Base-by-base conservation (phyloP, 2,888 invertebrate genomes). In the Drosophila suboccidentalis region DNA sequence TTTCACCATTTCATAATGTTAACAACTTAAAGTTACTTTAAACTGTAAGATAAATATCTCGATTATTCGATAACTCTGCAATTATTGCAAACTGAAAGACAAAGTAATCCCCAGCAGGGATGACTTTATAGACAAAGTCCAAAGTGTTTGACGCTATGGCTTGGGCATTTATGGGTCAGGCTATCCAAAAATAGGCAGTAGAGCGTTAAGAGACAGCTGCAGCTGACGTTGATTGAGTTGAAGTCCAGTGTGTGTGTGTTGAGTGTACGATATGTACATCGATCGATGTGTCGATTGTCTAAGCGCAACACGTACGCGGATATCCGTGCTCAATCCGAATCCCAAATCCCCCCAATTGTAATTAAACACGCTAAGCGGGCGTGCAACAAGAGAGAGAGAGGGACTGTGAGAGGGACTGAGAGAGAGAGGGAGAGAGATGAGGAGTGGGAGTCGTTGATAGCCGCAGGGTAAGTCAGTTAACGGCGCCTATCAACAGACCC, bases 231-330 rank as follows among this genome's bases (percentile, higher is more conserved):
- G 71, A 77, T 60, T 63, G 77, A 53, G 68, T 39, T 53, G 10
- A 19, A 41, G 68, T 53, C 62, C 55, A 46, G 51, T 46, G 59
- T 49, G 54, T 46, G 22, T 32, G 55, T 29, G 54, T 34, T 26
- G 26, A 26, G 26, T 26, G 26, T 26, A 26, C 26, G 26, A 50
- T 50, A 11, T 29, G n/a, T 59, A 26, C 43, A 46, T 55, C 32
- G 44, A 51, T 59, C 32, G 44, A 6, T 50, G 59, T 68, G 6
- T 26, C 26, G 26, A 26, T 26, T 76, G 63, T 22, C 69, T 65
- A 86, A 81, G 87, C 87, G 69, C 65, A 63, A 75, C 90, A 90
- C 90, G 90, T 90, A 82, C 78, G 76, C 90, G 90, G 90, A 90
- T 90, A 80, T 90, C 90, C 90, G 90, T 82, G 82, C 84, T 67